Base-by-base conservation (phyloP, 2,888 invertebrate species). In the Acrocyrtus sp. region DNA sequence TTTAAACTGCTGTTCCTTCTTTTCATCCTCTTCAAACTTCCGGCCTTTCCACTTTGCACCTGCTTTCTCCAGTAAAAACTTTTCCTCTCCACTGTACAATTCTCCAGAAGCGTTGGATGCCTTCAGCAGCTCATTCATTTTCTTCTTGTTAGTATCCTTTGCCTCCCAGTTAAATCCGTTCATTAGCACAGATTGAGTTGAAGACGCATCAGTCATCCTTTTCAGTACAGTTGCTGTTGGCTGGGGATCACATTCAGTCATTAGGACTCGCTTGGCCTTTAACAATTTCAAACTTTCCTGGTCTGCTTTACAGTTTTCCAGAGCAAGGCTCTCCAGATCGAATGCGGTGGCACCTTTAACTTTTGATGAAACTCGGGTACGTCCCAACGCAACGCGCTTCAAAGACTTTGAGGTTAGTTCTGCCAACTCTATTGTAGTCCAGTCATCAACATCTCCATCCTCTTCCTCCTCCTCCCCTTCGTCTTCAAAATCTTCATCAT, bases 91-190 rank as follows among this genome's bases (percentile, higher is more conserved):
- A 34, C 72, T 72, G 53, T 72, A 72, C 72, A 72, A 27, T 47
- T 72, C 72, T 1, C 72, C 72, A 12, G 72, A 72, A 1, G 72
- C 2, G 27, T 19, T 72, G 24, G 57, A 57, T 0, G 65, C 63
- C 41, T 72, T 72, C 5, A 72, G 27, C 45, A 72, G 47, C 21
- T 72, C 72, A 45, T 72, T 72, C 72, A 72, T 72, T 65, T 72
- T 72, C 58, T 72, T 72, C 24, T 72, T 72, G 29, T 72, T 72
- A 0, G 72, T 72, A 22, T 72, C 72, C 51, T 72, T 72, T 8
- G 72, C 72, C 65, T 72, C 72, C 72, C 72, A 72, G 24, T 72
- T 72, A 15, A 72, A 65, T 4, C 72, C 72, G 19, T 29, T 58
- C 58, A 72, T 72, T 4, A 72, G 15, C 8, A 72, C 65, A 45